Conservation (phyloP, 2,797 vertebrate genomes). For the Danio choprae region DNA sequence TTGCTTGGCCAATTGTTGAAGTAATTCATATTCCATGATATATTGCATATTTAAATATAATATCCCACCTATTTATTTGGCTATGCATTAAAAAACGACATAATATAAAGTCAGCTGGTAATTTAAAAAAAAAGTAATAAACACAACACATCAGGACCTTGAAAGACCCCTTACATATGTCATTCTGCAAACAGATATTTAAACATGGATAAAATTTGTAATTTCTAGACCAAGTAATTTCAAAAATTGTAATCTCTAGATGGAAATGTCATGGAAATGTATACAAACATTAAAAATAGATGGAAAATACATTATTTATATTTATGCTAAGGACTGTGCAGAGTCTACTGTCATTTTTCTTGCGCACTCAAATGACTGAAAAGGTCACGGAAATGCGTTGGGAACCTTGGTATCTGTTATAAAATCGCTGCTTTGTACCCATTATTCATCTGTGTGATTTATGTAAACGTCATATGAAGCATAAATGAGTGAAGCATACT, state of each 20-base stretch:
- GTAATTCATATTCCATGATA: too few species aligned
- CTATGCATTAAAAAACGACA: not conserved
- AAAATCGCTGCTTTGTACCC: slow-evolving; percentile 2
- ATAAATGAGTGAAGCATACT: slow-evolving; percentile 26
- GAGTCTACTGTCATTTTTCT: not conserved
- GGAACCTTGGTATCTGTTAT: not conserved
- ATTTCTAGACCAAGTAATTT: not conserved
- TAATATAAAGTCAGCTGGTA: not conserved
- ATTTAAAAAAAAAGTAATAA: not conserved
- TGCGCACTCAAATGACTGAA: not conserved
- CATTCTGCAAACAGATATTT: not conserved
- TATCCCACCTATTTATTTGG: not conserved
- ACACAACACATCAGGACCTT: not conserved
- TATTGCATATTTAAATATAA: too few species aligned
- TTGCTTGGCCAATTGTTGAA: not conserved
- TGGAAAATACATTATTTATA: slow-evolving; percentile 2
- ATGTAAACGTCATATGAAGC: not conserved
- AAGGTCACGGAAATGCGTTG: not conserved
- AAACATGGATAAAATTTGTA: not conserved
- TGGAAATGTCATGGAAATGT: not conserved
- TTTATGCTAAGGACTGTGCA: not conserved
- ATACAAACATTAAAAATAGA: not conserved
- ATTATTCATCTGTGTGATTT: not conserved
- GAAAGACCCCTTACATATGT: not conserved
- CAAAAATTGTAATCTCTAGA: not conserved